Evolutionary conservation across 1,140 invertebrate species (phyloP), one percentile per base, ranked within the genome.

Genomic region (Brachionus asplanchnoidis): DNA sequence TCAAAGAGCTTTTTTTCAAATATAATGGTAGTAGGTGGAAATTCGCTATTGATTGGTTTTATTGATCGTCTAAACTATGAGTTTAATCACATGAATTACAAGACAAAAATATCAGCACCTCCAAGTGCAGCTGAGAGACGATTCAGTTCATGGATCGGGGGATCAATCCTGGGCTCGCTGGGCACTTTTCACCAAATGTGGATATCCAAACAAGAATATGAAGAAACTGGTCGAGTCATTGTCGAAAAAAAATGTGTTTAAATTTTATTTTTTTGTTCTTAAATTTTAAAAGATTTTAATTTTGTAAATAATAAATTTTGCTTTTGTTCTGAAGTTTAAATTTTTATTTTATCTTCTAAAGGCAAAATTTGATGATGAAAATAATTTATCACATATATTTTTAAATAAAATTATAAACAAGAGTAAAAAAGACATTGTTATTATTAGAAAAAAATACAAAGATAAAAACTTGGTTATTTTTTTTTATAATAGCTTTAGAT

Each of bases 131-230:
- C 92, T 70, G 96, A 98, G 90, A 89, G 96, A 68, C 91, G 95
- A 46, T 98, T 95, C 90, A 95, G 95, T 28, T 94, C 95, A 7
- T 98, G 96, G 96, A 97, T 97, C 85, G 96, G 96, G 65, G 96
- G 96, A 0, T 97, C 96, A 0, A 98, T 98, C 86, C 90, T 98
- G 28, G 96, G 95, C 0, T 97, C 95, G 0, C 93, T 98, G 85
- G 84, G 84, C 1, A 75, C 95, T 17, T 97, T 97, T 90, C 95
- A 96, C 88, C 95, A 96, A 90, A 95, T 96, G 94, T 97, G 95
- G 95, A 93, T 97, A 85, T 95, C 94, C 0, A 95, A 94, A 86
- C 94, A 95, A 88, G 95, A 97, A 88, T 97, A 96, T 89, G 95
- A 96, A 87, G 95, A 97, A 88, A 93, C 93, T 1, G 95, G 95